Evolutionary conservation across 2,888 invertebrate species (phyloP), one percentile per base, ranked within the genome.

Genomic region (Ceratothoa steindachneri): DNA sequence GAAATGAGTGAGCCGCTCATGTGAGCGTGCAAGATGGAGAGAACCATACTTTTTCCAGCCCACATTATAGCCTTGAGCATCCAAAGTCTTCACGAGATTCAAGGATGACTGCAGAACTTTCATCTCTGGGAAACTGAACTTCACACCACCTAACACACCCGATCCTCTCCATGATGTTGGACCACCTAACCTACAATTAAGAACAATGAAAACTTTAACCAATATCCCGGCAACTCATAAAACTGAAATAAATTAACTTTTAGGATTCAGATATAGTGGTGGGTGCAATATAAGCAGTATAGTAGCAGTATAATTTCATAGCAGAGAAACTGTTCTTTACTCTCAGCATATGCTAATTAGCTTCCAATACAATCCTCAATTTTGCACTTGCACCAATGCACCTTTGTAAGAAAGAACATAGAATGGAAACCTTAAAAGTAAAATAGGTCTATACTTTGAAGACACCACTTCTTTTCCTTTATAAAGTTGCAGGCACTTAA

Each of bases 1-100:
- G 82, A 91, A 93, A 1, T 90, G 88, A 0, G 90, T 91, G 91
- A 94, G 91, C 53, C 96, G 87, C 84, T 96, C 95, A 82, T 90
- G 88, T 0, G 90, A 92, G 76, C 94, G 87, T 0, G 95, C 96
- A 51, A 97, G 84, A 77, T 93, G 90, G 24, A 97, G 85, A 80
- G 95, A 95, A 0, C 96, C 96, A 83, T 93, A 93, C 83, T 93
- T 90, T 82, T 93, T 93, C 93, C 94, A 96, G 0, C 96, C 94
- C 0, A 93, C 93, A 24, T 89, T 85, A 30, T 90, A 85, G 0
- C 92, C 92, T 81, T 88, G 87, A 0, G 87, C 84, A 81, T 93
- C 91, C 70, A 96, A 84, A 69, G 91, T 89, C 83, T 91, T 88
- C 81, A 90, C 90, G n/a, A 90, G 84, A 28, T 86, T 87, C 73